phyloP scores from a whole-genome alignment of 2,888 invertebrate species.

The Tyria jacobaeae region DNA sequence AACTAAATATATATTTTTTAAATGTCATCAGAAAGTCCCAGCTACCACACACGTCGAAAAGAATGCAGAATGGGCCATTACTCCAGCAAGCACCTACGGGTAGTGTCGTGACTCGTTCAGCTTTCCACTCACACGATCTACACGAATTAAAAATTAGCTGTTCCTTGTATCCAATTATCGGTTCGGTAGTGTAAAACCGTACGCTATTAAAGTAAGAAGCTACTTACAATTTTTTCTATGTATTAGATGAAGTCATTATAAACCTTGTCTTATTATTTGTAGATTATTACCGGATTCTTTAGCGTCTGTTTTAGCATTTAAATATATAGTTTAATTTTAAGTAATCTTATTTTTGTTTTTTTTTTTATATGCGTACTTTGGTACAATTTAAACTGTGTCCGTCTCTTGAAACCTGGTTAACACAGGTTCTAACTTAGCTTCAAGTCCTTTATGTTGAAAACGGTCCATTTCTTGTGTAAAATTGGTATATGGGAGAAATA shows the following conservation, averaged over 20 bases:
- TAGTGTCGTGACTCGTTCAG: constrained; percentile 44
- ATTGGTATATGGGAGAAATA: no score
- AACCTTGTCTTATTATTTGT: background rate
- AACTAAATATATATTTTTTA: background rate
- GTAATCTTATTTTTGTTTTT: no score
- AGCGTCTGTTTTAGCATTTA: no score
- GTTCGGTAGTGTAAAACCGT: constrained; percentile 29
- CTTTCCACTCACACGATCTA: constrained; percentile 34
- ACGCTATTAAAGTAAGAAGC: constrained; percentile 4
- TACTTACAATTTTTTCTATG: background rate
- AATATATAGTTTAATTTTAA: no score
- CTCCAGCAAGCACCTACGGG: constrained; percentile 40
- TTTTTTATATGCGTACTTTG: no score
- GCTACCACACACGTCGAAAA: constrained; percentile 42
- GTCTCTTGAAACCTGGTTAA: no score
- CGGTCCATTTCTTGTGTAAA: no score
- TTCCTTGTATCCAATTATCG: constrained; percentile 19
- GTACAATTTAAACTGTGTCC: no score
- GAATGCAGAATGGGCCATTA: constrained; percentile 61
- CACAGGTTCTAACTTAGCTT: no score
- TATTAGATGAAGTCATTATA: background rate
- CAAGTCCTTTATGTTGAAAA: no score
- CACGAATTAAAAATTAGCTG: constrained; percentile 47
- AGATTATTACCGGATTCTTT: no score
- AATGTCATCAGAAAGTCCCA: background rate